Conservation (phyloP, 2,113 vertebrate genomes). For the Nettapus auritus region DNA sequence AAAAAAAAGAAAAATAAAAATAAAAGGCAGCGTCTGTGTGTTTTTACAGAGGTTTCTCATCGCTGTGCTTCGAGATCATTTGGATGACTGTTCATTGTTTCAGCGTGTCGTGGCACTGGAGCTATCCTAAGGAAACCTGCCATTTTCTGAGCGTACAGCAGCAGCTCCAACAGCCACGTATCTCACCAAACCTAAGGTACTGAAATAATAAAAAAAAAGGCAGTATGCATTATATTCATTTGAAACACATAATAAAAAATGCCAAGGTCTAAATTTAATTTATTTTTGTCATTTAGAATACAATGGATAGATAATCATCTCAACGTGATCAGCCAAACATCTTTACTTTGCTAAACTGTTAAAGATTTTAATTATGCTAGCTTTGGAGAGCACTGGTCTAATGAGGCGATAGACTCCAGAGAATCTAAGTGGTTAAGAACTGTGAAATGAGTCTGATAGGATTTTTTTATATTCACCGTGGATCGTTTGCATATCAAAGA, state of each 20-base stretch:
- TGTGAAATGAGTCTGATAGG: constrained; percentile 99
- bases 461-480: constrained; percentile 98
- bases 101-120: not conserved
- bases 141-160: constrained; percentile 67
- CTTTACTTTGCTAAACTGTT: constrained; percentile 99
- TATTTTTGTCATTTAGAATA: constrained; percentile 99
- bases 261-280: constrained; percentile 95
- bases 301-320: constrained; percentile 97
- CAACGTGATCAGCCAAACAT: constrained; percentile 99
- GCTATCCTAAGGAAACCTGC: constrained; percentile 58
- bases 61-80: not conserved
- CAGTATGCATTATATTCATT: constrained; percentile 82
- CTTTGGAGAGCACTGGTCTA: constrained; percentile 99
- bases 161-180: constrained; percentile 57
- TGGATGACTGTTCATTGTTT: constrained; percentile 48
- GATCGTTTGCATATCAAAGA: constrained; percentile 99
- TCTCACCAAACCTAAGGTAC: constrained; percentile 69
- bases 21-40: not conserved
- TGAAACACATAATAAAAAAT: constrained; percentile 87
- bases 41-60: not conserved
- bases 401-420: constrained; percentile 98
- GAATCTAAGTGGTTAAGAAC: constrained; percentile 97
- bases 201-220: constrained; percentile 40
- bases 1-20: not conserved
- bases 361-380: constrained; percentile 99